Percentiles rank a stretch among this genome's conserved stretches.
Conservation (phyloP, 1,140 invertebrate species). For the Popillia japonica region DNA sequence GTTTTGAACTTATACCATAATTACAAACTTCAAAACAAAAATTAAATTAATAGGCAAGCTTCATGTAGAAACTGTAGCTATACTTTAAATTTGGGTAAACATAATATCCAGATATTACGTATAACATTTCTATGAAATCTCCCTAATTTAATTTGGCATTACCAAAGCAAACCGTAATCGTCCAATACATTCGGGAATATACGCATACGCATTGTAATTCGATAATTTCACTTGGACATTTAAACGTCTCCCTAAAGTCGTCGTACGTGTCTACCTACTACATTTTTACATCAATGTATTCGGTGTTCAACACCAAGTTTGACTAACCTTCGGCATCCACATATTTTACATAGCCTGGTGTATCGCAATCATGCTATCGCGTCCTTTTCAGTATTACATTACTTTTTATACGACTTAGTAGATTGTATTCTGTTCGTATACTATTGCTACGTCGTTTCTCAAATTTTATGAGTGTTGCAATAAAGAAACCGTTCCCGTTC, state of each 20-base stretch:
- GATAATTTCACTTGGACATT: neutral
- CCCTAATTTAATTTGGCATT: neutral
- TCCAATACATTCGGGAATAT: neutral
- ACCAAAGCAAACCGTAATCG: neutral
- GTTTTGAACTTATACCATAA: no score
- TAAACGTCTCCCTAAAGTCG: neutral
- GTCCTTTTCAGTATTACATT: neutral
- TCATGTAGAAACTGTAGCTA: no score
- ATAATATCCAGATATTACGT: no score
- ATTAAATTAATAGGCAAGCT: no score
- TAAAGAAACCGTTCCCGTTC: neutral
- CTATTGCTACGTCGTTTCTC: neutral
- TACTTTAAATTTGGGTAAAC: no score
- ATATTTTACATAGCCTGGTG: neutral
- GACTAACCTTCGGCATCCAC: neutral
- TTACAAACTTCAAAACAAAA: slow-evolving; percentile 4
- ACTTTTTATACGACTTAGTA: neutral
- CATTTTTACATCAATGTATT: neutral
- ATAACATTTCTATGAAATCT: neutral
- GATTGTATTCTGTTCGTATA: neutral
- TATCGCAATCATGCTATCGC: neutral
- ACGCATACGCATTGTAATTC: neutral
- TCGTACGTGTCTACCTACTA: neutral
- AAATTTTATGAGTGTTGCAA: slow-evolving; percentile 7
- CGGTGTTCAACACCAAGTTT: neutral